Evolutionary conservation across 2,113 vertebrate species (phyloP).

Genomic region (Sylvilagus bachmani): DNA sequence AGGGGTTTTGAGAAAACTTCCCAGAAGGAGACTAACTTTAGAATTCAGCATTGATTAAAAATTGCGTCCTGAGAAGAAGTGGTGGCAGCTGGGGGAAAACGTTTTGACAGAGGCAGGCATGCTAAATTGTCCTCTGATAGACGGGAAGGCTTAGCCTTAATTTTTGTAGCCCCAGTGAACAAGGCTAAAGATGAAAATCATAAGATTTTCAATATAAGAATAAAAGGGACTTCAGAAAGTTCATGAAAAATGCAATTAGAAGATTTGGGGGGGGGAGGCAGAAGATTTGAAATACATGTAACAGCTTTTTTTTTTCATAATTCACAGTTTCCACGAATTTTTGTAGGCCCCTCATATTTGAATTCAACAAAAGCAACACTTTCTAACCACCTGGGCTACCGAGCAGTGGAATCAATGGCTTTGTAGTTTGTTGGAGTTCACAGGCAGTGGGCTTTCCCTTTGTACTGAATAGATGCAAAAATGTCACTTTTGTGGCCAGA

Average conservation of each 20-base stretch:
- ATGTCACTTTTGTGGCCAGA: not conserved
- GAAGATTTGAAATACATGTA: no score
- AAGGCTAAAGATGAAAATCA: conserved; percentile 50
- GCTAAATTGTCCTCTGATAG: not conserved
- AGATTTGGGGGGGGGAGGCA: no score
- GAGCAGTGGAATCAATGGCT: conserved; percentile 4
- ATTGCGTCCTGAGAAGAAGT: conserved; percentile 18
- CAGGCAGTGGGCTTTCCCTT: not conserved
- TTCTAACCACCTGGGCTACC: not conserved
- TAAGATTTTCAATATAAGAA: not conserved
- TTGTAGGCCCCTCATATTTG: not conserved
- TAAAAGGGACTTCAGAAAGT: no score
- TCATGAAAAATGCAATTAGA: no score
- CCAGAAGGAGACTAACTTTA: conserved; percentile 21
- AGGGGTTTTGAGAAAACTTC: not conserved
- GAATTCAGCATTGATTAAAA: conserved; percentile 37
- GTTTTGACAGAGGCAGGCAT: conserved; percentile 10
- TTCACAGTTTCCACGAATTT: no score
- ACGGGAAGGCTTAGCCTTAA: conserved; percentile 20
- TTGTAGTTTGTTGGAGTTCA: conserved; percentile 24
- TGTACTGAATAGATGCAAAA: not conserved
- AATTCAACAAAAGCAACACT: conserved; percentile 25
- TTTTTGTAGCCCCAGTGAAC: not conserved
- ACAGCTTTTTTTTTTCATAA: no score
- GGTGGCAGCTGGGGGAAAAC: not conserved